A percentile compares a stretch with the other conserved stretches of the same genome.
Conservation (phyloP, 1,140 invertebrate genomes). For the Aphelenchoides besseyi region DNA sequence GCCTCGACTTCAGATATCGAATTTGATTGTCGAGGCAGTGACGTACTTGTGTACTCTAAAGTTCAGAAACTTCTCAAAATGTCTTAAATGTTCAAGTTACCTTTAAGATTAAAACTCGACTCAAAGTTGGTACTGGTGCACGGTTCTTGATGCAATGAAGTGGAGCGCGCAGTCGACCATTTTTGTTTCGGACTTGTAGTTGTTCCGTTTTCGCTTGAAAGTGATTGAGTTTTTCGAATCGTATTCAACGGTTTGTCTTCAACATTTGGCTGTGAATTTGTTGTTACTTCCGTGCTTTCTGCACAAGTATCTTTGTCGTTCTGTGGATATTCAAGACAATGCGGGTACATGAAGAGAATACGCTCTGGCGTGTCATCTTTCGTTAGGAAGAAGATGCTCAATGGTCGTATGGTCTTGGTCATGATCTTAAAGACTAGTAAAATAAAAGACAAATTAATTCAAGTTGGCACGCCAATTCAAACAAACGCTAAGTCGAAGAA, state of each 20-base stretch:
- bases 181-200: no score
- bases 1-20: not conserved
- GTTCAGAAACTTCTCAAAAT: no score
- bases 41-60: no score
- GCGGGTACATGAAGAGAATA: conserved; percentile 63
- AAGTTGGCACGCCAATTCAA: not conserved
- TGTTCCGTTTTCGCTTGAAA: no score
- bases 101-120: no score
- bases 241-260: not conserved
- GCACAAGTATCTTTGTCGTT: not conserved
- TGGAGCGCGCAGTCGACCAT: no score
- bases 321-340: conserved; percentile 22
- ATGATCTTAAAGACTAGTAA: not conserved
- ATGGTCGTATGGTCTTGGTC: conserved; percentile 35
- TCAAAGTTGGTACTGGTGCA: no score
- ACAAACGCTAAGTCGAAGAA: no score
- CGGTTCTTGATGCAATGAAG: no score
- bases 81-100: no score
- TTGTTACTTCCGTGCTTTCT: not conserved
- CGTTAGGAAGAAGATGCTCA: conserved; percentile 62
- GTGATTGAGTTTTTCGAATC: not conserved
- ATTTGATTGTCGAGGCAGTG: not conserved
- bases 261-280: not conserved
- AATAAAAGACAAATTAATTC: not conserved
- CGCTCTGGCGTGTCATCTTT: conserved; percentile 63